Evolutionary conservation across 2,888 invertebrate species (phyloP).

Genomic region (Lamellibrachia satsuma): DNA sequence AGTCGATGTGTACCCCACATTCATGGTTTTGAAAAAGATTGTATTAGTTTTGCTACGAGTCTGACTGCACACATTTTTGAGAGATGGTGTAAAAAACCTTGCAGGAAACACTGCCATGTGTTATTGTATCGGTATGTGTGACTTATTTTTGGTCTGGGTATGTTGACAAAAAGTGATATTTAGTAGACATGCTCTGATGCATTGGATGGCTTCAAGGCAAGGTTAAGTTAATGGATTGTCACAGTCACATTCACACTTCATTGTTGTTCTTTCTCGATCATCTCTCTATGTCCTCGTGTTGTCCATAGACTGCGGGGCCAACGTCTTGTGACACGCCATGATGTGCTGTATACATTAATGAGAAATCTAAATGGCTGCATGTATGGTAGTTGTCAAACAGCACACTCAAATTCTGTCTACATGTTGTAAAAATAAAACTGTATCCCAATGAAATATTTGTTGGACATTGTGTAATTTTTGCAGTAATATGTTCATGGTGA

Average conservation of each 20-base stretch:
- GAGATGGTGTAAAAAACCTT: not conserved
- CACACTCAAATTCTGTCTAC: not conserved
- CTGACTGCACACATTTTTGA: not conserved
- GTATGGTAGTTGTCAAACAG: not conserved
- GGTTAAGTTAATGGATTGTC: not conserved
- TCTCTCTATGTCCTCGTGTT: not conserved
- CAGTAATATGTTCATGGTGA: not conserved
- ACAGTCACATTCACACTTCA: not conserved
- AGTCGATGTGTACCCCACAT: not conserved
- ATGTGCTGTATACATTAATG: not conserved
- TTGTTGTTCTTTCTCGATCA: not conserved
- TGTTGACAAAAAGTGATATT: not conserved
- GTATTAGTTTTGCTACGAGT: not conserved
- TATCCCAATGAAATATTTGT: constrained; percentile 1
- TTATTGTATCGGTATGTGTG: not conserved
- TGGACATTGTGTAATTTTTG: not conserved
- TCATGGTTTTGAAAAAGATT: not conserved
- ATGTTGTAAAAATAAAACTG: not conserved
- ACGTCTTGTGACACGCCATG: not conserved
- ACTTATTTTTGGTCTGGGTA: not conserved
- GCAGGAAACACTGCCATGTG: not conserved
- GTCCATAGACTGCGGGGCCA: not conserved
- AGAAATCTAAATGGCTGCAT: not conserved
- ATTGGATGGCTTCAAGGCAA: not conserved
- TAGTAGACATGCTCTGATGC: not conserved